phyloP scores from a whole-genome alignment of 2,113 vertebrate species.

The Helogale parvula region DNA sequence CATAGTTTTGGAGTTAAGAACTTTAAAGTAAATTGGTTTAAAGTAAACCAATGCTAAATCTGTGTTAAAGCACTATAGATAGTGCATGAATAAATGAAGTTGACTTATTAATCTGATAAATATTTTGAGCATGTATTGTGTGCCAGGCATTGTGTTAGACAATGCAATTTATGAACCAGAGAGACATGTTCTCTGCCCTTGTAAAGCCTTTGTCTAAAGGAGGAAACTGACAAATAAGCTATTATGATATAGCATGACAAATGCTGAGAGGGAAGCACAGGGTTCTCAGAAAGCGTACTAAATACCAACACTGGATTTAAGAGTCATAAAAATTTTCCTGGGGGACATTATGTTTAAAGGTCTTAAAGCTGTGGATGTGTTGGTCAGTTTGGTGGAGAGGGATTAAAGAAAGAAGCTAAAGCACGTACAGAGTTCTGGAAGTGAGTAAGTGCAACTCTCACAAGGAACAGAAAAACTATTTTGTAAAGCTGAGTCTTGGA shows the following conservation, averaged over 20 bases:
- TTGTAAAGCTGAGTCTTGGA: not conserved
- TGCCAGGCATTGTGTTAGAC: not conserved
- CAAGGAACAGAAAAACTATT: not conserved
- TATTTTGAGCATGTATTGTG: not conserved
- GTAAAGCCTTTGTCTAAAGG: not conserved
- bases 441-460: not conserved
- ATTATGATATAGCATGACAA: not conserved
- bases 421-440: not conserved
- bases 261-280: not conserved
- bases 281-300: not conserved
- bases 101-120: constrained; percentile 1
- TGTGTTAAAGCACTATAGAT: not conserved
- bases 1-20: constrained; percentile 27
- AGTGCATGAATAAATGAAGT: not conserved
- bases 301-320: not conserved
- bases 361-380: not conserved
- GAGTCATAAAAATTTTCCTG: not conserved
- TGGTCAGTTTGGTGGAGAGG: not conserved
- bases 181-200: not conserved
- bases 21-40: not conserved
- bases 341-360: not conserved
- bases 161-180: not conserved
- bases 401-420: not conserved
- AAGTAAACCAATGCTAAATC: not conserved
- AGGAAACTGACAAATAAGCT: not conserved